A percentile compares a stretch with the other conserved stretches of the same genome.
Conservation (phyloP, 2,888 invertebrate species). For the Podabrus alpinus region DNA sequence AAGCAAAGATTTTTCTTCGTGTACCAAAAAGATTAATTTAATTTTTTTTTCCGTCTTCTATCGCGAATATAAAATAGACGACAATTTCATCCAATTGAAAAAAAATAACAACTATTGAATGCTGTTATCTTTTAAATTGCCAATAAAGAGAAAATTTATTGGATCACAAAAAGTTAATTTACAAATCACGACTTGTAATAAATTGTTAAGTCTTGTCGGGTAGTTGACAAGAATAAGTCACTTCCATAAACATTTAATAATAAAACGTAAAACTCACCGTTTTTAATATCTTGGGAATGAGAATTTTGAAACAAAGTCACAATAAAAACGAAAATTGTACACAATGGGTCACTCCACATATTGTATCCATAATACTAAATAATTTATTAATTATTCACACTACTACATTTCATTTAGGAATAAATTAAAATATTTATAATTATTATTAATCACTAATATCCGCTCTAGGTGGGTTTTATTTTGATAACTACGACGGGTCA, state of each 20-base stretch:
- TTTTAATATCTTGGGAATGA: not conserved
- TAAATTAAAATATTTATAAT: not conserved
- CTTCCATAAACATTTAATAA: not conserved
- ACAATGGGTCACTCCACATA: conserved; percentile 29
- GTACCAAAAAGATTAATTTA: not conserved
- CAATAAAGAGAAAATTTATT: not conserved
- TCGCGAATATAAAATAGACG: not conserved
- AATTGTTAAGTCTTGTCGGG: too few relatives aligned
- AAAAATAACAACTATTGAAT: not conserved
- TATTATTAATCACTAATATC: not conserved
- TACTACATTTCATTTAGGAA: not conserved
- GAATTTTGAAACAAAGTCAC: not conserved
- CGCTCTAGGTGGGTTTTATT: not conserved
- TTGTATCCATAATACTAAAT: conserved; percentile 30
- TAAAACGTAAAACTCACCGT: conserved; percentile 7
- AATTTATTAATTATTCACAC: not conserved
- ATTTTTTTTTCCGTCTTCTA: not conserved
- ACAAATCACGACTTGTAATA: not conserved
- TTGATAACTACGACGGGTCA: not conserved
- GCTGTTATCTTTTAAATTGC: not conserved
- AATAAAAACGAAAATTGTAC: not conserved
- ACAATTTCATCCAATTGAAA: not conserved
- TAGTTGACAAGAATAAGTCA: too few relatives aligned
- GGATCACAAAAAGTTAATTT: not conserved
- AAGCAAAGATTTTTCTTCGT: not conserved